Evolutionary conservation across 1,140 invertebrate species (phyloP), one percentile per base, ranked within the genome.

Genomic region (Drosophila busckii): DNA sequence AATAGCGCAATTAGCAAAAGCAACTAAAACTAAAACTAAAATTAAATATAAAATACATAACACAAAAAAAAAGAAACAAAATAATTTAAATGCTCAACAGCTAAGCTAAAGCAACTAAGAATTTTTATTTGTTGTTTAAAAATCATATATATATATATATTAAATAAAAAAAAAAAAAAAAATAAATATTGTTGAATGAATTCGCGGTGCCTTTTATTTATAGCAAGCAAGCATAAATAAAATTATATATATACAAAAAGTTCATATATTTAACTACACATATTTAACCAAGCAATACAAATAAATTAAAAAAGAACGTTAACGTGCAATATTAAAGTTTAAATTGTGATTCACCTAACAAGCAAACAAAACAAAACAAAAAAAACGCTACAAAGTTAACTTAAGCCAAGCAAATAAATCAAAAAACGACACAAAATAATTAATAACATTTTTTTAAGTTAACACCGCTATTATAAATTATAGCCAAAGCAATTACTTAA

Each of bases 171-270:
- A 15, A 68, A 50, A 59, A 15, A 29, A 44, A 42, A 16, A 29
- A 65, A 67, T 12, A 66, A 70, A 70, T n/a, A n/a, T 75, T 73
- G 70, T 80, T 70, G 58, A 82, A 85, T 76, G 66, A 85, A 85
- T 73, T 83, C 75, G 83, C 75, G 83, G 82, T 85, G 82, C 82
- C 83, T 85, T n/a, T 85, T 84, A 82, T 70, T 80, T 84, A 70
- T 80, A 84, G 73, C 80, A 35, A 55, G 48, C 63, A 84, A n/a
- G 68, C 52, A 84, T 80, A 84, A 66, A 80, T 68, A 70, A 58
- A 40, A 44, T 38, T 19, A 54, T 16, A 49, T 20, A 12, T 26
- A 37, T 20, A 55, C 29, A 64, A 6, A 40, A 17, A 42, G n/a
- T n/a, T n/a, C 29, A 41, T 9, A 49, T 23, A 20, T 20, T 49